Evolutionary conservation across 2,888 invertebrate species (phyloP).

Genomic region (Abrostola tripartita): DNA sequence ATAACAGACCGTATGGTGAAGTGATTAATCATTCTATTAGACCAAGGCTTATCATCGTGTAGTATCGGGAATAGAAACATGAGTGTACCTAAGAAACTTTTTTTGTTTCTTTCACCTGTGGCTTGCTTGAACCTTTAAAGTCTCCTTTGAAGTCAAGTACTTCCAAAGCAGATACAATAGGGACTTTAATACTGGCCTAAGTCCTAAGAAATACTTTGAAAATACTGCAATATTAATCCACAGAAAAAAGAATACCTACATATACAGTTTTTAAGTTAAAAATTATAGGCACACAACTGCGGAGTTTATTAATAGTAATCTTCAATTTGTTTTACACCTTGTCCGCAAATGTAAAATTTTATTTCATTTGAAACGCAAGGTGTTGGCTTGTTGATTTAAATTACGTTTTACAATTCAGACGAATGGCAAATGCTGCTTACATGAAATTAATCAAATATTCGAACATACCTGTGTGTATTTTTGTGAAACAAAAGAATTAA

Average conservation of each 20-base stretch:
- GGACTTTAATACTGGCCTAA: too few relatives aligned
- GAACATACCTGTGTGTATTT: too few relatives aligned
- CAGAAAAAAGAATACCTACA: too few relatives aligned
- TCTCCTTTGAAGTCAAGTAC: constrained; percentile 12
- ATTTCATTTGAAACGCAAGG: constrained; percentile 3
- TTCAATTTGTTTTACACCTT: not conserved
- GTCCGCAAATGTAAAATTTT: not conserved
- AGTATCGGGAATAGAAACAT: constrained; percentile 62
- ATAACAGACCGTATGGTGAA: constrained; percentile 54
- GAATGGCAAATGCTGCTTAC: not conserved
- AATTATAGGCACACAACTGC: not conserved
- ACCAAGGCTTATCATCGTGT: constrained; percentile 62
- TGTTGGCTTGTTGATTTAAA: not conserved
- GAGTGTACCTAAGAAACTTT: constrained; percentile 45
- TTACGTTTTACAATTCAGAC: not conserved
- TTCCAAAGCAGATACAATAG: not conserved
- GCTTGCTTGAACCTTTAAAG: constrained; percentile 29
- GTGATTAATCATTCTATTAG: constrained; percentile 65
- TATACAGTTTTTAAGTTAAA: not conserved
- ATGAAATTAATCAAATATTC: too few relatives aligned
- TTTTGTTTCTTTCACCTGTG: constrained; percentile 50
- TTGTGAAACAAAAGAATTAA: too few relatives aligned
- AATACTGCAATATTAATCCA: too few relatives aligned
- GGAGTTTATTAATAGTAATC: not conserved
- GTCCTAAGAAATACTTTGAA: too few relatives aligned